These are phyloP conservation scores for Platorchestia sp. DNA, from an alignment of 1,140 invertebrate genomes.

Conservation along the genomic window DNA sequence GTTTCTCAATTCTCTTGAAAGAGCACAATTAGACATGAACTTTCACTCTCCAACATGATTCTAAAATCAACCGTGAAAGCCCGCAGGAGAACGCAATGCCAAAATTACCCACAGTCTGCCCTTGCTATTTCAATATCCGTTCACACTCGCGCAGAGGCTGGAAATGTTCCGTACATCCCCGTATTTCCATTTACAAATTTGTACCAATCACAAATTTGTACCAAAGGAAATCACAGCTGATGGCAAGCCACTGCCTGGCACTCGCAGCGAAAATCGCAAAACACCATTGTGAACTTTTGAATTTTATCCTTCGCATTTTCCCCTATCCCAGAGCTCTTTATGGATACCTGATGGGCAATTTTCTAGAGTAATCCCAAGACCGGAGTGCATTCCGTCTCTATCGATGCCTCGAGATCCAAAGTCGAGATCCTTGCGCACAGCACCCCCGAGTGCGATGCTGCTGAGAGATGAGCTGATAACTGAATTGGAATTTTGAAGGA, in stretches of 20 bases:
- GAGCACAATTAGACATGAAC: neutral
- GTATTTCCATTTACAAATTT: constrained; percentile 10
- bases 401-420: neutral
- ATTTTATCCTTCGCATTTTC: constrained; percentile 1
- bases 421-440: neutral
- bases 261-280: neutral
- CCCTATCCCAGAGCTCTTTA: constrained; percentile 7
- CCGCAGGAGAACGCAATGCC: neutral
- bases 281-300: constrained; percentile 8
- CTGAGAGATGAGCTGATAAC: constrained; percentile 6
- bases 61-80: neutral
- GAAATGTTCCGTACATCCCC: neutral
- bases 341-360: constrained; percentile 33
- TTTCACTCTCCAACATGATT: neutral
- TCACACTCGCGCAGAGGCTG: neutral
- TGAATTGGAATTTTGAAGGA: neutral
- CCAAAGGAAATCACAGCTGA: neutral
- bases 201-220: neutral
- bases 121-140: neutral
- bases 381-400: neutral
- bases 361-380: neutral
- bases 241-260: neutral
- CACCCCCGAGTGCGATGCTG: neutral
- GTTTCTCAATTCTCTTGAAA: no score
- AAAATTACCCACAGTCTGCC: neutral